Evolutionary conservation across 2,797 vertebrate genomes (phyloP).

Genomic region (Chromobotia macracanthus): DNA sequence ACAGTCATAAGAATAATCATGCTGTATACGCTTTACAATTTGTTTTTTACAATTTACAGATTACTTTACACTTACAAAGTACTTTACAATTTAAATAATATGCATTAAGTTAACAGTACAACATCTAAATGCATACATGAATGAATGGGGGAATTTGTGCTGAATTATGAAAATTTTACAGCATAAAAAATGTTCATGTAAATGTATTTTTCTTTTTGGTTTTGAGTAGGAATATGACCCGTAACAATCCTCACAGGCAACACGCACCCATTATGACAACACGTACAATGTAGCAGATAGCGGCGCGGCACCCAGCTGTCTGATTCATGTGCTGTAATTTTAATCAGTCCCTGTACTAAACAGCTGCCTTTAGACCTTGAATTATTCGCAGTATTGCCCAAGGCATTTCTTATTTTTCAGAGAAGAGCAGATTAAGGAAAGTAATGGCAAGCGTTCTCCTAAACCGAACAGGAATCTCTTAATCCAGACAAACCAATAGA

Average conservation of each 20-base stretch:
- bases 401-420: slow-evolving; percentile 74
- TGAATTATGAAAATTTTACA: no score
- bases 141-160: background rate
- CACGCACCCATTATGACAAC: background rate
- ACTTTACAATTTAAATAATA: background rate
- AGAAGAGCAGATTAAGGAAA: slow-evolving; percentile 63
- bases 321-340: slow-evolving; percentile 75
- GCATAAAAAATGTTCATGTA: background rate
- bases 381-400: slow-evolving; percentile 72
- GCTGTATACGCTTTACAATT: background rate
- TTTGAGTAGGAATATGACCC: background rate
- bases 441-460: slow-evolving; percentile 64
- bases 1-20: background rate
- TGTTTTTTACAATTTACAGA: no score
- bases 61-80: background rate
- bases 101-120: background rate
- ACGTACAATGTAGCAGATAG: slow-evolving; percentile 58
- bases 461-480: slow-evolving; percentile 68
- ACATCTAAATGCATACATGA: background rate
- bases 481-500: slow-evolving; percentile 63
- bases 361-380: slow-evolving; percentile 75
- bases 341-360: slow-evolving; percentile 78
- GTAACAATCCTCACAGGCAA: background rate
- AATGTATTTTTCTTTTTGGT: background rate
- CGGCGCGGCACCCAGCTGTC: slow-evolving; percentile 62